A percentile compares a stretch with the other conserved stretches of the same genome.
Evolutionary conservation across 1,140 invertebrate genomes (phyloP).

Genomic region (Papilio polytes): DNA sequence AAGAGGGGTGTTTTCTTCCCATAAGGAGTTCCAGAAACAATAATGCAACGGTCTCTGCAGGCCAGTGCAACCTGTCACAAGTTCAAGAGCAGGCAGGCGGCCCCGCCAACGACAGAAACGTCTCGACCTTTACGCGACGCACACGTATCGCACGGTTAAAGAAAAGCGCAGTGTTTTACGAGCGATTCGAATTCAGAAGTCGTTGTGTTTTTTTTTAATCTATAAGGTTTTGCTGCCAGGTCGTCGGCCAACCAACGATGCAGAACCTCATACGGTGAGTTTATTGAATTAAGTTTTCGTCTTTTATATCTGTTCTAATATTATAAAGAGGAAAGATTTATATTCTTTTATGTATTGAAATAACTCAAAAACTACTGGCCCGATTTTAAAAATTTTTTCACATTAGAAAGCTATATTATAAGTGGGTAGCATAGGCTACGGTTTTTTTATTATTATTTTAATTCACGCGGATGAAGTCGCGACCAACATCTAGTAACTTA

Average conservation of each 20-base stretch:
- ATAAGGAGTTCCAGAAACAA: slow-evolving; percentile 50
- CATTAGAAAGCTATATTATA: too few species aligned
- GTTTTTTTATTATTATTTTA: too few species aligned
- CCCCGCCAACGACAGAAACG: slow-evolving; percentile 57
- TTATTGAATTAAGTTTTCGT: slow-evolving; percentile 20
- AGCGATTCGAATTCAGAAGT: slow-evolving; percentile 54
- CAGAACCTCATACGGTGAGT: slow-evolving; percentile 74
- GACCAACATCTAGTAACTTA: too few species aligned
- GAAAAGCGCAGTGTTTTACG: slow-evolving; percentile 53
- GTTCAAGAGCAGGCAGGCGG: slow-evolving; percentile 71
- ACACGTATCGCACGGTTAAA: slow-evolving; percentile 60
- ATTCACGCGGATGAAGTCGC: too few species aligned
- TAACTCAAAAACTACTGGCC: too few species aligned
- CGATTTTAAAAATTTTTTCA: too few species aligned
- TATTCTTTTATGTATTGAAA: too few species aligned
- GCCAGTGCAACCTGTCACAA: slow-evolving; percentile 70
- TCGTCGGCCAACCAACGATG: slow-evolving; percentile 61
- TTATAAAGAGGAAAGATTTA: too few species aligned
- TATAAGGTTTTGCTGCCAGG: slow-evolving; percentile 48
- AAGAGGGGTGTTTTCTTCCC: slow-evolving; percentile 40
- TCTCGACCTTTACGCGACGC: slow-evolving; percentile 61
- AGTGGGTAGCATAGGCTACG: too few species aligned
- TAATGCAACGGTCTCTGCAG: slow-evolving; percentile 71
- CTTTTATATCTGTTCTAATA: background rate
- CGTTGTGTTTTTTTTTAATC: slow-evolving; percentile 55